Conservation (phyloP, 2,888 invertebrate species). For the Teinopalpus imperialis region DNA sequence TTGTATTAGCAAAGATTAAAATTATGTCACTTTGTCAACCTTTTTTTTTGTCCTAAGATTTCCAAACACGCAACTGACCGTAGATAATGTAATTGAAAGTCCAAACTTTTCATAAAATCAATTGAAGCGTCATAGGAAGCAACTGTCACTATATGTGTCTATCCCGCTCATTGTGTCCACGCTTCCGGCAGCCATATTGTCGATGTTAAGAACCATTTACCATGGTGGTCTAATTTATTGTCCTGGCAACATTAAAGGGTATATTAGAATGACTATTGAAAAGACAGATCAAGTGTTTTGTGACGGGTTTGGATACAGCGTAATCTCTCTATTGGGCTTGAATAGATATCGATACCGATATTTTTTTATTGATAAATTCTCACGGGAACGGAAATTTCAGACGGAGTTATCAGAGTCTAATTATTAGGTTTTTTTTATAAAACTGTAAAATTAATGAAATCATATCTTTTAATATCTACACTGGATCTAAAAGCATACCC, state of each 20-base stretch:
- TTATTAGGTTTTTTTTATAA: too few relatives aligned
- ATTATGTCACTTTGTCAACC: conserved; percentile 8
- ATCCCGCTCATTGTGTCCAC: conserved; percentile 31
- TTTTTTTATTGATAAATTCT: conserved; percentile 6
- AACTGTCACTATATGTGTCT: conserved; percentile 34
- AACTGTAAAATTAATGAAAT: too few relatives aligned
- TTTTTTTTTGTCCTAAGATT: conserved; percentile 5
- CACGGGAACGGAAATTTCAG: conserved; percentile 12
- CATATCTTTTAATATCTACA: too few relatives aligned
- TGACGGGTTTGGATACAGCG: conserved; percentile 17
- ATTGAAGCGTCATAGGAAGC: conserved; percentile 38
- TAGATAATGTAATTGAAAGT: conserved; percentile 35
- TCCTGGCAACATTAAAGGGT: conserved; percentile 34
- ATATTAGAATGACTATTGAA: conserved; percentile 25
- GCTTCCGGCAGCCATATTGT: conserved; percentile 39
- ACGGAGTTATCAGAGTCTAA: too few relatives aligned
- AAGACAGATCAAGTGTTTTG: conserved; percentile 28
- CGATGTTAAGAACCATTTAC: conserved; percentile 30
- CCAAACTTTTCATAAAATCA: conserved; percentile 39
- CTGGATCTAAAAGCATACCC: too few relatives aligned
- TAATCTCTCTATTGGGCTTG: conserved; percentile 21
- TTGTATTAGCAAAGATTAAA: conserved; percentile 1
- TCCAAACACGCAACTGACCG: conserved; percentile 25
- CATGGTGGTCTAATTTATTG: conserved; percentile 36
- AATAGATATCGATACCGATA: conserved; percentile 21